phyloP scores from a whole-genome alignment of 2,113 vertebrate genomes.

The Pleuronectes platessa region DNA sequence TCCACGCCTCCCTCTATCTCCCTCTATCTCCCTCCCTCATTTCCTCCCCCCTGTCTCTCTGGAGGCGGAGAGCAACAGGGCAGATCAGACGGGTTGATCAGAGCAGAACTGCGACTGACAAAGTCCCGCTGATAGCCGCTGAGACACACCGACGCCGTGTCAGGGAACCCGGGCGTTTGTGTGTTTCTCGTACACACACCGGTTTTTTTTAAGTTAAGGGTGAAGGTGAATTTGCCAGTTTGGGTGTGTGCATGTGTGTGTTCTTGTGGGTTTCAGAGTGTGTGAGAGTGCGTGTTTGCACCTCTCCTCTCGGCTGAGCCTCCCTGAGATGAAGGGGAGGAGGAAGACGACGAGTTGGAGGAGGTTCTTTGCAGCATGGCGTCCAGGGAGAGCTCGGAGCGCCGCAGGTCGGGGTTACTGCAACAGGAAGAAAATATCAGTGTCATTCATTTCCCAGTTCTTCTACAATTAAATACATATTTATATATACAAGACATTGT shows the following conservation, averaged over 20 bases:
- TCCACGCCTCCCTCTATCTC: slow-evolving; percentile 32
- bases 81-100: slow-evolving; percentile 73
- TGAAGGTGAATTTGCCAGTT: not conserved
- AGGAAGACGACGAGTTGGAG: slow-evolving; percentile 97
- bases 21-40: slow-evolving; percentile 47
- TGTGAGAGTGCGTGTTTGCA: slow-evolving; percentile 59
- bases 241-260: not conserved
- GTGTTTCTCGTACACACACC: not conserved
- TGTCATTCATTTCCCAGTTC: not conserved
- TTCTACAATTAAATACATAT: not conserved
- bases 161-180: not conserved
- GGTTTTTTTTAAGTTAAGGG: not conserved
- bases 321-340: slow-evolving; percentile 94
- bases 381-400: slow-evolving; percentile 89
- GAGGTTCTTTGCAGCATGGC: slow-evolving; percentile 91
- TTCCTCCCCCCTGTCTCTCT: slow-evolving; percentile 55
- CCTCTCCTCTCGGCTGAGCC: slow-evolving; percentile 91
- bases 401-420: slow-evolving; percentile 94
- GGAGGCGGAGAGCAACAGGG: slow-evolving; percentile 58
- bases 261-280: not conserved
- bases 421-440: slow-evolving; percentile 4
- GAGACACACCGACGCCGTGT: slow-evolving; percentile 6
- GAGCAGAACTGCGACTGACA: slow-evolving; percentile 70
- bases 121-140: slow-evolving; percentile 52
- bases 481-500: not conserved